Percentiles rank a stretch among this genome's conserved stretches.
These are phyloP conservation scores for Acanthosepion pharaonis DNA, from an alignment of 2,888 invertebrate species.

Conservation along the genomic window DNA sequence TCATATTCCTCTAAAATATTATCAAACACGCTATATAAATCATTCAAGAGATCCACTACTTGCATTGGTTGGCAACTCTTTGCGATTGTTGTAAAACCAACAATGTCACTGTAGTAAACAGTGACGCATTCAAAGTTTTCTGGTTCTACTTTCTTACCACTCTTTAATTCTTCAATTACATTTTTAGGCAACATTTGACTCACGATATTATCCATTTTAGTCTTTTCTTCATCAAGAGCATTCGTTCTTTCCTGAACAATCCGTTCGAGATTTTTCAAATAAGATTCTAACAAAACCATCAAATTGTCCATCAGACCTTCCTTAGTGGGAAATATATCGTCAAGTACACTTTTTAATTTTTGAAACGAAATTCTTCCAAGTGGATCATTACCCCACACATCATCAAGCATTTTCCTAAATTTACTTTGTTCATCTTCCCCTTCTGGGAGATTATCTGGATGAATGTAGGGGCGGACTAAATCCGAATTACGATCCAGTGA, in stretches of 20 bases:
- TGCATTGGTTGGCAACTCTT: constrained; percentile 63
- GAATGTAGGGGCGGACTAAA: background rate
- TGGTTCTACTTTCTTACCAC: constrained; percentile 61
- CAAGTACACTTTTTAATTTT: constrained; percentile 59
- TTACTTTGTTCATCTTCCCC: background rate
- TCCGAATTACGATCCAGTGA: background rate
- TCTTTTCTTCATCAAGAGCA: constrained; percentile 65
- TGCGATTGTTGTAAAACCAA: constrained; percentile 67
- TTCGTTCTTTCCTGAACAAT: constrained; percentile 64
- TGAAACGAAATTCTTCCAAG: constrained; percentile 61
- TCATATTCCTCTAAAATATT: constrained; percentile 65
- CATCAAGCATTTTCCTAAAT: constrained; percentile 24
- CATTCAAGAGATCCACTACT: constrained; percentile 66
- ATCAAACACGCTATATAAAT: constrained; percentile 67
- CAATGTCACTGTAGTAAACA: constrained; percentile 69
- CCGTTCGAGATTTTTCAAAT: constrained; percentile 65
- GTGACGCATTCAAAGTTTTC: constrained; percentile 66
- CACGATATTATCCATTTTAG: constrained; percentile 66
- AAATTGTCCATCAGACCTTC: constrained; percentile 61
- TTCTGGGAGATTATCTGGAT: background rate
- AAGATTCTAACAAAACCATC: constrained; percentile 60
- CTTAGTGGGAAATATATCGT: constrained; percentile 60
- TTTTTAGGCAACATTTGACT: constrained; percentile 69
- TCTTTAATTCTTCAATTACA: constrained; percentile 65
- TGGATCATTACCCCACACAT: constrained; percentile 58